Evolutionary conservation across 2,888 invertebrate genomes (phyloP).

Genomic region (Idaea straminata): DNA sequence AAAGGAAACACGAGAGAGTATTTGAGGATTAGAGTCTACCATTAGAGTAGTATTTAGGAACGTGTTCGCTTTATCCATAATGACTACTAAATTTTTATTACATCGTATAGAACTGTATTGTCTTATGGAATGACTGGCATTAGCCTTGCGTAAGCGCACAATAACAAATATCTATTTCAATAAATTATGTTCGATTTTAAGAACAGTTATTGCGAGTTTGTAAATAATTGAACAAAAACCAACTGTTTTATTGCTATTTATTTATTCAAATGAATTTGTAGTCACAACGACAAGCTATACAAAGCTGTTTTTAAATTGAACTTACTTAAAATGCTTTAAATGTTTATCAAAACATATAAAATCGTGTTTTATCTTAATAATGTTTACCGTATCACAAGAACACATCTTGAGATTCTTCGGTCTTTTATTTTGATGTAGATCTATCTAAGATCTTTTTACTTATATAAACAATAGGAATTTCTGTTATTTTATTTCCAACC

Average conservation of each 20-base stretch:
- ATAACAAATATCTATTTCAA: not conserved
- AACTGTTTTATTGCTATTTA: not conserved
- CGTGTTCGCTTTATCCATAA: constrained; percentile 12
- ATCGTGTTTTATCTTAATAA: not conserved
- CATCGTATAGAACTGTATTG: constrained; percentile 10
- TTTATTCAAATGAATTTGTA: not conserved
- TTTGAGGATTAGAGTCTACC: constrained; percentile 32
- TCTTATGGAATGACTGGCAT: not conserved
- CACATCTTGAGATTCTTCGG: not conserved
- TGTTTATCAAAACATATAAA: not conserved
- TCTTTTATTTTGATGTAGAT: constrained; percentile 1
- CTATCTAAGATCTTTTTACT: not conserved
- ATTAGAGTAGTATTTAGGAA: constrained; percentile 24
- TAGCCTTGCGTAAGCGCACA: not conserved
- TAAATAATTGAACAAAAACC: not conserved
- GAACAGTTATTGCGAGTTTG: not conserved
- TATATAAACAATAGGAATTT: not conserved
- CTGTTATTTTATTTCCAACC: not conserved
- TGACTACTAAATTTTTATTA: constrained; percentile 16
- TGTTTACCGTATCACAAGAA: not conserved
- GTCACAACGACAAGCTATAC: not conserved
- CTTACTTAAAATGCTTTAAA: constrained; percentile 14
- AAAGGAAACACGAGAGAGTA: constrained; percentile 22
- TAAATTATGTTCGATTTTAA: not conserved
- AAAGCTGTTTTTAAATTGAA: constrained; percentile 7